Evolutionary conservation across 37 sponge, comb jelly and placozoan species (phyloP).

Genomic region (Chondrosia reniformis): DNA sequence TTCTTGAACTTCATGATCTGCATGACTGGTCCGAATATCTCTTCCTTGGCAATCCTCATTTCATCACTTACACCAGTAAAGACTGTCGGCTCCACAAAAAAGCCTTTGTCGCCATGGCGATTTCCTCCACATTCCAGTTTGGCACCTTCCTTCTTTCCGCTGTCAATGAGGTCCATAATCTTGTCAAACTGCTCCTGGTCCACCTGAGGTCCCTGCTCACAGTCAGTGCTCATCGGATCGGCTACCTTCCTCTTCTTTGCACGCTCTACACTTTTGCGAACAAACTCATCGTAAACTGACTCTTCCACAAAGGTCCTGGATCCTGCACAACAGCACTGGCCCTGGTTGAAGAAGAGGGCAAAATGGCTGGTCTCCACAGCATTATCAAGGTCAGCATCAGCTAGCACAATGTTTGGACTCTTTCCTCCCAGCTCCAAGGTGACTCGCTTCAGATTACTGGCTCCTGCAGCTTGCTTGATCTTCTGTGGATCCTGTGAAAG

Average conservation of each 20-base stretch:
- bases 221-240: conserved; percentile 65
- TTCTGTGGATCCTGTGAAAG: conserved; percentile 97
- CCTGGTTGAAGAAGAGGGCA: conserved; percentile 94
- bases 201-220: conserved; percentile 91
- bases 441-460: conserved; percentile 86
- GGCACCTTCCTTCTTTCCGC: conserved; percentile 92
- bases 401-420: conserved; percentile 91
- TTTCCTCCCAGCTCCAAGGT: conserved; percentile 98
- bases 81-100: conserved; percentile 91
- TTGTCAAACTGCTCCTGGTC: conserved; percentile 92
- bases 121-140: conserved; percentile 91
- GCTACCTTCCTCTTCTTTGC: conserved; percentile 74
- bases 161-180: conserved; percentile 84
- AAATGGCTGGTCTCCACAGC: conserved; percentile 85
- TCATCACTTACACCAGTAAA: conserved; percentile 86
- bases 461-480: conserved; percentile 90
- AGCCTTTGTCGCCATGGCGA: conserved; percentile 87
- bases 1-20: conserved; percentile 95
- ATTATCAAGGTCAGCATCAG: conserved; percentile 88
- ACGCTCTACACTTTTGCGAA: conserved; percentile 68
- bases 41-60: conserved; percentile 94
- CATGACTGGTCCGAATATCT: conserved; percentile 99
- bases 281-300: conserved; percentile 94
- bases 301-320: conserved; percentile 89
- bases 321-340: conserved; percentile 97